These are phyloP conservation scores for Polymixis flavicincta DNA, from an alignment of 2,888 invertebrate species.

Conservation along the genomic window DNA sequence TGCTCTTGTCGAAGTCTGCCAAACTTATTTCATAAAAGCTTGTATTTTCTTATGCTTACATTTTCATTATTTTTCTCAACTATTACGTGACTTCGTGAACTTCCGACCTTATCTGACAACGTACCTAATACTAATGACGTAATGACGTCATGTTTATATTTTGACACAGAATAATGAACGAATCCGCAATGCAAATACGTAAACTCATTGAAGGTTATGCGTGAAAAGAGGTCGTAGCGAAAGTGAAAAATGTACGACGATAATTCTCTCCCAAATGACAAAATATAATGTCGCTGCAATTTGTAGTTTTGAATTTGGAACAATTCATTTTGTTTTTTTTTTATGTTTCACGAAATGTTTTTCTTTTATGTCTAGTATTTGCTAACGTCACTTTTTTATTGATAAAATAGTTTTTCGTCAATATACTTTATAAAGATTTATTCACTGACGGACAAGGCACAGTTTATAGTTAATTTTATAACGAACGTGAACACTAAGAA, in stretches of 20 bases:
- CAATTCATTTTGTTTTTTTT: conserved; percentile 23
- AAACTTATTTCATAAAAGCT: neutral
- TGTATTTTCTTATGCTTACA: conserved; percentile 2
- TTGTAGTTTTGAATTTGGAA: conserved; percentile 44
- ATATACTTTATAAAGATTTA: neutral
- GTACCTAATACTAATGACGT: neutral
- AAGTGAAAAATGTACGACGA: conserved; percentile 31
- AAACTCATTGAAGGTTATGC: conserved; percentile 47
- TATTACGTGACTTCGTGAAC: conserved; percentile 33
- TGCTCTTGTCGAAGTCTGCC: neutral
- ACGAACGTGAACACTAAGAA: neutral
- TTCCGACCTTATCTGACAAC: conserved; percentile 49
- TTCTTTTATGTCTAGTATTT: neutral
- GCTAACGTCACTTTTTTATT: neutral
- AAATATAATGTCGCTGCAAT: conserved; percentile 19
- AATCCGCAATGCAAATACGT: conserved; percentile 23
- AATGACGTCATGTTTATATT: conserved; percentile 44
- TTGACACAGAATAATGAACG: conserved; percentile 44
- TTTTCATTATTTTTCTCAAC: conserved; percentile 29
- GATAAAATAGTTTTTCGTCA: neutral
- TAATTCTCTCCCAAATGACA: conserved; percentile 19
- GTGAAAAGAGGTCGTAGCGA: conserved; percentile 42
- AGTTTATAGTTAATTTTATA: neutral
- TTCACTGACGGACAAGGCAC: neutral
- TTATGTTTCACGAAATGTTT: neutral